phyloP scores from a whole-genome alignment of 2,888 invertebrate genomes.

The Portevinia maculata region DNA sequence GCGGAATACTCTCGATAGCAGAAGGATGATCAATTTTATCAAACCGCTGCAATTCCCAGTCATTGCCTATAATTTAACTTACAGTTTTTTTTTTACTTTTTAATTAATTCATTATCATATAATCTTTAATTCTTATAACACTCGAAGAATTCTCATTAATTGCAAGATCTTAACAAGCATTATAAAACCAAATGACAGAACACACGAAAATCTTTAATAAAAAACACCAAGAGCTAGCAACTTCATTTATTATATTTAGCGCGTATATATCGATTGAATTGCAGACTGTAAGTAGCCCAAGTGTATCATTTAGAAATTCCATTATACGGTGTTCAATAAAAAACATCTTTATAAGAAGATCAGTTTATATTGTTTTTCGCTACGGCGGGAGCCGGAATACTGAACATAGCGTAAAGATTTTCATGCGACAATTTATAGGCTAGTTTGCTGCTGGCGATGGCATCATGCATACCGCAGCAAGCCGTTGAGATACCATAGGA shows the following conservation, averaged over 20 bases:
- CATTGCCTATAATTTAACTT: constrained; percentile 60
- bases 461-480: too few species aligned
- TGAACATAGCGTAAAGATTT: too few species aligned
- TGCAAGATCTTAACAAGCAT: constrained; percentile 31
- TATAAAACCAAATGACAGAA: constrained; percentile 16
- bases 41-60: constrained; percentile 62
- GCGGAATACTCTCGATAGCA: constrained; percentile 20
- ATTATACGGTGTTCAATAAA: constrained; percentile 51
- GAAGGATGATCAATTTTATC: background rate
- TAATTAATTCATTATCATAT: constrained; percentile 41
- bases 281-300: constrained; percentile 32
- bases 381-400: background rate
- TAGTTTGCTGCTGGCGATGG: too few species aligned
- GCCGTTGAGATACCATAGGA: too few species aligned
- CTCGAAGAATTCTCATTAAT: constrained; percentile 56
- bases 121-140: constrained; percentile 43
- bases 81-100: constrained; percentile 49
- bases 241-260: constrained; percentile 51
- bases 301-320: constrained; percentile 44
- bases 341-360: constrained; percentile 20
- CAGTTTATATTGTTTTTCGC: background rate
- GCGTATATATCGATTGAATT: constrained; percentile 43
- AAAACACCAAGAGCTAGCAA: constrained; percentile 49
- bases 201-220: background rate
- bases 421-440: too few species aligned